These are phyloP conservation scores for Lypha dubia DNA, from an alignment of 2,888 invertebrate species.

Conservation along the genomic window DNA sequence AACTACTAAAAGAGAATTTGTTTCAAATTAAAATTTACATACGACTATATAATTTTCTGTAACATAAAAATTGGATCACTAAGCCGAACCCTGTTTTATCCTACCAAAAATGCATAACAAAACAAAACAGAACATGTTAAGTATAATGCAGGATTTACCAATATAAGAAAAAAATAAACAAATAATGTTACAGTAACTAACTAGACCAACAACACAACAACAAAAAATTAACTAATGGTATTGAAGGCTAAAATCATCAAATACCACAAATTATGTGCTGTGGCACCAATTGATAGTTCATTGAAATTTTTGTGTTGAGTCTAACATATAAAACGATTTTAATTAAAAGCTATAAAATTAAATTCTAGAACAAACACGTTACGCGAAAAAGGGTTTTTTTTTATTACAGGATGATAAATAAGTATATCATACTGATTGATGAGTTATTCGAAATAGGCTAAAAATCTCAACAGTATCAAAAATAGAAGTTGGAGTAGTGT, in stretches of 20 bases:
- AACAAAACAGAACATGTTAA: conserved; percentile 24
- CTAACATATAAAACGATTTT: neutral
- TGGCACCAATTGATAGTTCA: conserved; percentile 55
- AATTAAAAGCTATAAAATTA: neutral
- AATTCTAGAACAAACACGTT: neutral
- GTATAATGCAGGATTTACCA: conserved; percentile 22
- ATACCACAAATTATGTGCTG: conserved; percentile 60
- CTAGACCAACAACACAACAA: conserved; percentile 25
- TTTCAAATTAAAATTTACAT: conserved; percentile 55
- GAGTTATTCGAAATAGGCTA: too few relatives aligned
- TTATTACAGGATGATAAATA: neutral
- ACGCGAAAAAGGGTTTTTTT: neutral
- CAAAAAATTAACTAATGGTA: conserved; percentile 6
- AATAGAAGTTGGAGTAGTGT: too few relatives aligned
- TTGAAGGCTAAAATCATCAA: conserved; percentile 52
- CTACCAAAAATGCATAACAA: conserved; percentile 10
- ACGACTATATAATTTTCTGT: conserved; percentile 55
- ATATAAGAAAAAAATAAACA: neutral
- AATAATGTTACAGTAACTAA: conserved; percentile 5
- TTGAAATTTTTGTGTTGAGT: conserved; percentile 26
- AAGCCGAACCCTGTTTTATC: neutral
- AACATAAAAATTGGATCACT: conserved; percentile 16
- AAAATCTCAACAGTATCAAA: too few relatives aligned
- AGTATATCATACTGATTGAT: too few relatives aligned
- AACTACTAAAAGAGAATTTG: neutral